Conservation (phyloP, 2,113 vertebrate genomes). For the Tor tambroides region DNA sequence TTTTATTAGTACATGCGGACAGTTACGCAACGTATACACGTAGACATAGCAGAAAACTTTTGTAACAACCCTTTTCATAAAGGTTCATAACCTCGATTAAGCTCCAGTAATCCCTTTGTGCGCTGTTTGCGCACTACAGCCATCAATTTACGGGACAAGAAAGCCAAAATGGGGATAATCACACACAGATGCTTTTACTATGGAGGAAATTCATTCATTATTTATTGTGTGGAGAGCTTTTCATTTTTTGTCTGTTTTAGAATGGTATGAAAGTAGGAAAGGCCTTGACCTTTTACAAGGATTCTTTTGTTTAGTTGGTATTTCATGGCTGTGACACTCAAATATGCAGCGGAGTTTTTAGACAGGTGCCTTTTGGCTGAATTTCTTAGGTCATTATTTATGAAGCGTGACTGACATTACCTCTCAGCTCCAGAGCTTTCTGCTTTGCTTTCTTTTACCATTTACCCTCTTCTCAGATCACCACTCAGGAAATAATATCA, state of each 20-base stretch:
- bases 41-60: background rate
- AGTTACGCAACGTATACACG: background rate
- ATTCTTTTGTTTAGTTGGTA: background rate
- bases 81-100: background rate
- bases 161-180: slow-evolving; percentile 12
- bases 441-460: slow-evolving; percentile 2
- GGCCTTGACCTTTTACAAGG: background rate
- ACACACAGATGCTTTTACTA: slow-evolving; percentile 5
- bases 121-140: slow-evolving; percentile 43
- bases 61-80: background rate
- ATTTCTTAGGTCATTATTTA: slow-evolving; percentile 29
- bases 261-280: background rate
- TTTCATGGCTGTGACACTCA: slow-evolving; percentile 22
- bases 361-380: slow-evolving; percentile 41
- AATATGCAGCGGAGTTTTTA: background rate
- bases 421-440: background rate
- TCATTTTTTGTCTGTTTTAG: background rate
- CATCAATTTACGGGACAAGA: background rate
- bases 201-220: background rate
- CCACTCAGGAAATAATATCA: slow-evolving; percentile 15
- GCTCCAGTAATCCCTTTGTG: slow-evolving; percentile 32
- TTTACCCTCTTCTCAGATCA: slow-evolving; percentile 23
- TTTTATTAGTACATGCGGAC: background rate
- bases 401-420: slow-evolving; percentile 25
- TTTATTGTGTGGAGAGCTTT: slow-evolving; percentile 13